Conservation (phyloP, 2,888 invertebrate species). For the Automeris io region DNA sequence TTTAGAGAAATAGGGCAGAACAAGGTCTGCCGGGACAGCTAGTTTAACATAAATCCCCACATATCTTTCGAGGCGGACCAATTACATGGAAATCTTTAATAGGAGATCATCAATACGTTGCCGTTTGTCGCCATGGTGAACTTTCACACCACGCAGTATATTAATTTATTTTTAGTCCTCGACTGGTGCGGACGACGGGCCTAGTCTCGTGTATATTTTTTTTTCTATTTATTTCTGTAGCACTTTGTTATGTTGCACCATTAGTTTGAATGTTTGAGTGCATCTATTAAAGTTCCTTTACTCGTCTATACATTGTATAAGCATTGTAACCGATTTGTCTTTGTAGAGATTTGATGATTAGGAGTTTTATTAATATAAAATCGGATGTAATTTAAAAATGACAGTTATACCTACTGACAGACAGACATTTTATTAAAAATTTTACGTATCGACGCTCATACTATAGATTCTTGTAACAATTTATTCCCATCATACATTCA, state of each 20-base stretch:
- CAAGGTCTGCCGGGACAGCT: too few relatives aligned
- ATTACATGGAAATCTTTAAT: conserved; percentile 47
- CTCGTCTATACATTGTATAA: not conserved
- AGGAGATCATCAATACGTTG: conserved; percentile 36
- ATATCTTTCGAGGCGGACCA: conserved; percentile 42
- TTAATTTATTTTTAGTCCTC: conserved; percentile 66
- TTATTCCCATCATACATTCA: too few relatives aligned
- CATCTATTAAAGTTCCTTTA: conserved; percentile 1
- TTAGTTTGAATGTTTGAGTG: conserved; percentile 42
- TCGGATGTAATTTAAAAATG: too few relatives aligned
- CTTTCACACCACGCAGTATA: conserved; percentile 60
- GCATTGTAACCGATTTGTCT: conserved; percentile 1
- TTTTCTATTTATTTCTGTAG: conserved; percentile 59
- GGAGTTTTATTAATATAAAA: not conserved
- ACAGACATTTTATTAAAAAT: too few relatives aligned
- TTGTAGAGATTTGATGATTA: conserved; percentile 3
- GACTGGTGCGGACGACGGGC: conserved; percentile 54
- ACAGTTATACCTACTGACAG: too few relatives aligned
- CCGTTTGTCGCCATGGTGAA: conserved; percentile 60
- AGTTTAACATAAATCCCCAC: conserved; percentile 37
- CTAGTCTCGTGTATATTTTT: conserved; percentile 53
- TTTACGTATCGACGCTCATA: too few relatives aligned
- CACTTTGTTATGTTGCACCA: conserved; percentile 59
- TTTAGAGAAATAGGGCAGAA: too few relatives aligned
- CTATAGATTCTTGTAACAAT: too few relatives aligned